Percentiles rank a stretch among this genome's conserved stretches.
Conservation (phyloP, 1,140 invertebrate genomes). For the Medauroidea extradentata region DNA sequence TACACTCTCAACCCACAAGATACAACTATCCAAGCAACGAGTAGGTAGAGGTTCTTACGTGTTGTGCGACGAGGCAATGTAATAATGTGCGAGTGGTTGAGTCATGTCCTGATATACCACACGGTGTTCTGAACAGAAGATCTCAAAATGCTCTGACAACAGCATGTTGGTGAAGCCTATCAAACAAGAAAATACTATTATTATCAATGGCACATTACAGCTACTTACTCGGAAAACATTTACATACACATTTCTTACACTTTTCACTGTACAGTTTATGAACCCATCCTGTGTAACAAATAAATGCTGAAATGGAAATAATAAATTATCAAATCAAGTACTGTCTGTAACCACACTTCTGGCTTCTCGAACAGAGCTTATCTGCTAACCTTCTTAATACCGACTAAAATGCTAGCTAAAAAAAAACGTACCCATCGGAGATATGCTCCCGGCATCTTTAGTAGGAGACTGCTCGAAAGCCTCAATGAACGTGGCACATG, state of each 20-base stretch:
- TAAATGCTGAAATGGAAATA: too few relatives aligned
- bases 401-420: too few relatives aligned
- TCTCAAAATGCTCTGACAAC: constrained; percentile 39
- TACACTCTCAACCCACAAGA: neutral
- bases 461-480: constrained; percentile 37
- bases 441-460: constrained; percentile 30
- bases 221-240: too few relatives aligned
- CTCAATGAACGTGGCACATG: constrained; percentile 38
- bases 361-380: too few relatives aligned
- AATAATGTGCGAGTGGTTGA: constrained; percentile 58
- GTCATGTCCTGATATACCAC: constrained; percentile 57
- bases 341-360: too few relatives aligned
- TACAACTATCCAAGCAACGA: neutral
- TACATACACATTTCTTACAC: too few relatives aligned
- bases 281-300: too few relatives aligned
- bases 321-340: too few relatives aligned
- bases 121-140: constrained; percentile 39
- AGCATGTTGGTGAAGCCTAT: constrained; percentile 44
- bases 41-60: constrained; percentile 47
- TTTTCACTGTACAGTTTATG: too few relatives aligned
- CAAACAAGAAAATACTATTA: neutral
- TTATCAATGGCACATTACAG: too few relatives aligned
- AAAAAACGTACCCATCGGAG: constrained; percentile 27
- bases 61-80: constrained; percentile 62
- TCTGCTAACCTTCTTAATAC: too few relatives aligned